phyloP scores from a whole-genome alignment of 37 sponge, comb jelly and placozoan species.

The Oopsacas minuta region DNA sequence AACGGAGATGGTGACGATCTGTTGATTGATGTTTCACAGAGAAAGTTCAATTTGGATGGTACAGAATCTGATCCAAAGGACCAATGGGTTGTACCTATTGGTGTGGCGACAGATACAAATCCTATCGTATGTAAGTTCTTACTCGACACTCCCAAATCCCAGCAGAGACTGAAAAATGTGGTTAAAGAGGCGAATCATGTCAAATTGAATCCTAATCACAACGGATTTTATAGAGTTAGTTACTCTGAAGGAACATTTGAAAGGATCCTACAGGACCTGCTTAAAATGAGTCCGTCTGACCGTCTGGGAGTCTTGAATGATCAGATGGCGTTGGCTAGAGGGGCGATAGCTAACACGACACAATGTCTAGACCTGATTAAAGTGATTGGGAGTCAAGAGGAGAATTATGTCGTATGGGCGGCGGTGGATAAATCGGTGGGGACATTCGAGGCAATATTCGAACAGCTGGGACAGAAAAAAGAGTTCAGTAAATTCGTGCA shows the following conservation, averaged over 20 bases:
- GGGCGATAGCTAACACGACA: not conserved
- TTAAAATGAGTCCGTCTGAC: slow-evolving; percentile 43
- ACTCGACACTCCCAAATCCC: not conserved
- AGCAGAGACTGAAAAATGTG: not conserved
- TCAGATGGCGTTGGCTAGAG: slow-evolving; percentile 60
- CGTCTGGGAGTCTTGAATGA: slow-evolving; percentile 63
- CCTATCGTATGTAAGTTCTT: not conserved
- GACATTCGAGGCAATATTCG: not conserved
- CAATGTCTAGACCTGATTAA: not conserved
- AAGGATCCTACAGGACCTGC: slow-evolving; percentile 42
- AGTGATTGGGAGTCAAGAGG: not conserved
- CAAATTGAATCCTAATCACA: slow-evolving; percentile 44
- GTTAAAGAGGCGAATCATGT: slow-evolving; percentile 15
- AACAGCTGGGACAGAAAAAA: not conserved
- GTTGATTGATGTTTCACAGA: not conserved
- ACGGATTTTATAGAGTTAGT: slow-evolving; percentile 83
- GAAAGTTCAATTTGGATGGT: not conserved
- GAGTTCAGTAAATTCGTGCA: not conserved
- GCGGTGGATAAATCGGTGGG: slow-evolving; percentile 9
- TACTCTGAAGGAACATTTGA: slow-evolving; percentile 60
- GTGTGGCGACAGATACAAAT: not conserved
- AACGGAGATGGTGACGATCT: slow-evolving; percentile 29
- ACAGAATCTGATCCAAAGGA: not conserved
- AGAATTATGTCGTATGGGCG: slow-evolving; percentile 7
- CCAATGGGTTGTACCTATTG: not conserved